Percentiles rank a stretch among this genome's conserved stretches.
Evolutionary conservation across 2,797 vertebrate species (phyloP).

Genomic region (Bovichtus variegatus): DNA sequence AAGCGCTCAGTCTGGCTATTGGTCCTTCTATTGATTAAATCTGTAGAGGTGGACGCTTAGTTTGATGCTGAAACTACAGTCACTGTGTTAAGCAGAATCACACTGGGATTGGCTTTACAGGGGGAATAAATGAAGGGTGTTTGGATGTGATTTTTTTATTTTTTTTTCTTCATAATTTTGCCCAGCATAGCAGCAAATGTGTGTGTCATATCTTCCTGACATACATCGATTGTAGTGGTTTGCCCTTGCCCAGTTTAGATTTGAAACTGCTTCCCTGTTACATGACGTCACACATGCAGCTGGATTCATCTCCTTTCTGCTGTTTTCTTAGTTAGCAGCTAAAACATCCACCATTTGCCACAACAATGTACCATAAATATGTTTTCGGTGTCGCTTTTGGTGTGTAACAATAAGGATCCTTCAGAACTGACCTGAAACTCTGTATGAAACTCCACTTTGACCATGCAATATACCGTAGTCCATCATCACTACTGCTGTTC

Average conservation of each 20-base stretch:
- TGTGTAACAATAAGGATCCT: conserved; percentile 28
- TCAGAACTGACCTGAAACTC: conserved; percentile 31
- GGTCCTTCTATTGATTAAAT: conserved; percentile 12
- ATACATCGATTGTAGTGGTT: conserved; percentile 36
- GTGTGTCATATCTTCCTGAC: conserved; percentile 1
- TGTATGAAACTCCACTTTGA: conserved; percentile 30
- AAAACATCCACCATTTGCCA: conserved; percentile 15
- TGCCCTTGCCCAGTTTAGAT: conserved; percentile 11
- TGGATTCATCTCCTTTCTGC: conserved; percentile 4
- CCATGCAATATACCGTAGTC: conserved; percentile 60
- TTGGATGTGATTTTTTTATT: conserved; percentile 17
- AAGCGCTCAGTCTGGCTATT: conserved; percentile 22
- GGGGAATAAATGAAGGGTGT: conserved; percentile 26
- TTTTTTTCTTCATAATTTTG: conserved; percentile 11
- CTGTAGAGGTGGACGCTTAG: conserved; percentile 28
- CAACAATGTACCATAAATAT: conserved; percentile 19
- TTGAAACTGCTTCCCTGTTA: conserved; percentile 22
- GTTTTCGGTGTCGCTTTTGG: conserved; percentile 22
- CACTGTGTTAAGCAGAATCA: conserved; percentile 17
- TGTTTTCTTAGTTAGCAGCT: conserved; percentile 13
- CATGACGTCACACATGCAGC: neutral
- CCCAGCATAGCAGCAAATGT: conserved; percentile 10
- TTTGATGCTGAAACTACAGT: conserved; percentile 41
- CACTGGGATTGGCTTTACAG: conserved; percentile 18
- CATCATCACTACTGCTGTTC: conserved; percentile 43